Evolutionary conservation across 2,797 vertebrate genomes (phyloP).

Genomic region (Enteromius trimaculatus): DNA sequence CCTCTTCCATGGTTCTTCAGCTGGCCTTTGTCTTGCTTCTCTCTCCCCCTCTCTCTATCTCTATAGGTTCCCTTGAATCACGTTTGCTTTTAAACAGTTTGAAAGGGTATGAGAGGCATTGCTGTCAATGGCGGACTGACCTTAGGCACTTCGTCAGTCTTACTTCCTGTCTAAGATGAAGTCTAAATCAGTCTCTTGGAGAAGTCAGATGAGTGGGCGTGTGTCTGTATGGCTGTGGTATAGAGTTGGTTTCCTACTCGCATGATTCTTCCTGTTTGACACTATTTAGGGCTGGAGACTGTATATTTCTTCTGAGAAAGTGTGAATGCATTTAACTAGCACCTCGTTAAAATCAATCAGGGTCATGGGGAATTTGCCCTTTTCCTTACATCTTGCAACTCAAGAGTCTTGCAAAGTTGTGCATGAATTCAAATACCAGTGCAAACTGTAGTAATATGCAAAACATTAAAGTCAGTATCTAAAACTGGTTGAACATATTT

Average conservation of each 20-base stretch:
- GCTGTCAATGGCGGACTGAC: constrained; percentile 12
- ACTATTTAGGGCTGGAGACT: constrained; percentile 27
- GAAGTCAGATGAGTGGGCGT: constrained; percentile 49
- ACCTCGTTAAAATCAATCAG: not conserved
- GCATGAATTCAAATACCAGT: not conserved
- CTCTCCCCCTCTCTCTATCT: not conserved
- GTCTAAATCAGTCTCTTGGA: constrained; percentile 48
- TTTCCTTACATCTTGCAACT: not conserved
- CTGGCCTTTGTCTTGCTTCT: not conserved
- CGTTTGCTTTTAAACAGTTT: constrained; percentile 17
- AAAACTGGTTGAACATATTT: too few species aligned
- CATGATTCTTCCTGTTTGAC: constrained; percentile 48
- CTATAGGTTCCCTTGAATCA: not conserved
- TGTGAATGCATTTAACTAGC: not conserved
- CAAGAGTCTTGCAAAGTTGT: not conserved
- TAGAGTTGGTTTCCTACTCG: constrained; percentile 11
- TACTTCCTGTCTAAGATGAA: constrained; percentile 55
- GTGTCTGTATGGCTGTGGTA: constrained; percentile 10
- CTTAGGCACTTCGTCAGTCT: constrained; percentile 10
- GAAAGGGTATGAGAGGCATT: constrained; percentile 20
- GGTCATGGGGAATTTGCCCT: too few species aligned
- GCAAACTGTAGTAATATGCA: not conserved
- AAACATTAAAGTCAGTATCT: too few species aligned
- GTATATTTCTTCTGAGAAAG: not conserved
- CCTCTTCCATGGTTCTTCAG: constrained; percentile 66